These are phyloP conservation scores for Nautilus pompilius DNA, from an alignment of 1,140 invertebrate species.

Conservation along the genomic window DNA sequence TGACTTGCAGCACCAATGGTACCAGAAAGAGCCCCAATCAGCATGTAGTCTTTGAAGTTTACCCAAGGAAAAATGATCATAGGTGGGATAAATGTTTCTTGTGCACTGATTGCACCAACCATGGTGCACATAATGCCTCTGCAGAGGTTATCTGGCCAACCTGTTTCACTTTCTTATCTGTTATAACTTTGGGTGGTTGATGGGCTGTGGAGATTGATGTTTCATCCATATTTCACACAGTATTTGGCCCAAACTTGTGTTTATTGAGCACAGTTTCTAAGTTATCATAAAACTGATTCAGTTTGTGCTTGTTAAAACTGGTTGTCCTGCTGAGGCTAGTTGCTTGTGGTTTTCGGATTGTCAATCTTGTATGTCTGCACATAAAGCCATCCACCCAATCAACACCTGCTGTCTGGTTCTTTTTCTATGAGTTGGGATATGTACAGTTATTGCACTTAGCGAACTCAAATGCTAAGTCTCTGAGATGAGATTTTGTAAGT, in stretches of 20 bases:
- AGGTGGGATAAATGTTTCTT: conserved; percentile 33
- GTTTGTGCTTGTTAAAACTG: conserved; percentile 57
- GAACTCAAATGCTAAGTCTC: too few species aligned
- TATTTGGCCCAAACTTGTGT: neutral
- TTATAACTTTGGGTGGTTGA: conserved; percentile 53
- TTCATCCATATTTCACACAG: conserved; percentile 58
- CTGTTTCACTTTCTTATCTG: conserved; percentile 49
- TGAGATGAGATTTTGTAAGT: too few species aligned
- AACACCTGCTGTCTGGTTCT: too few species aligned
- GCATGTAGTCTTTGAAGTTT: conserved; percentile 42
- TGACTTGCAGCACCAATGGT: conserved; percentile 10
- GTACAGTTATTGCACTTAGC: too few species aligned
- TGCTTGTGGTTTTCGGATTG: conserved; percentile 51
- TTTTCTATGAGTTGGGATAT: too few species aligned
- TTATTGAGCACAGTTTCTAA: conserved; percentile 20
- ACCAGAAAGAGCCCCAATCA: conserved; percentile 34
- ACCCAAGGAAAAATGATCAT: conserved; percentile 39
- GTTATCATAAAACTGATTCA: conserved; percentile 48
- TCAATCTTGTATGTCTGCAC: conserved; percentile 52
- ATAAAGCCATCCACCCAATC: conserved; percentile 57
- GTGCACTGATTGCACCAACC: conserved; percentile 27
- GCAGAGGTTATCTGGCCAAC: conserved; percentile 52
- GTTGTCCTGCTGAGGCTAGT: conserved; percentile 55
- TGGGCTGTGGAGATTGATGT: conserved; percentile 57
- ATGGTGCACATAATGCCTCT: conserved; percentile 42